Evolutionary conservation across 1,140 invertebrate species (phyloP).

Genomic region (Drosophila kikkawai): DNA sequence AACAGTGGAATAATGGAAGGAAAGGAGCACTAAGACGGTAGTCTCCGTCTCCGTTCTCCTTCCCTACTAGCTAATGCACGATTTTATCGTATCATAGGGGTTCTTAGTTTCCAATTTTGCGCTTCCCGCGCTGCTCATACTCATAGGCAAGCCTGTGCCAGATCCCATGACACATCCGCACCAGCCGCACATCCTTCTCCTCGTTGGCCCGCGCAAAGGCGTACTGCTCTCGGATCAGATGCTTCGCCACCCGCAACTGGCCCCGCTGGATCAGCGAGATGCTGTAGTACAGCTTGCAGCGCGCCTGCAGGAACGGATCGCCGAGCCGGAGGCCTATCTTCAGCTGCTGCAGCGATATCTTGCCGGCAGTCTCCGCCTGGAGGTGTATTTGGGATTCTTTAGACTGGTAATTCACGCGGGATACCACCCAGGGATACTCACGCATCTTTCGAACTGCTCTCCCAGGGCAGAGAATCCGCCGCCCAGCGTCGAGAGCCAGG

Average conservation of each 20-base stretch:
- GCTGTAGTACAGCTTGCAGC: conserved; percentile 94
- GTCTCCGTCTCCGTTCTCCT: too few relatives aligned
- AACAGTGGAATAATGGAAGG: conserved; percentile 12
- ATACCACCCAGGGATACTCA: conserved; percentile 85
- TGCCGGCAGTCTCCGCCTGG: conserved; percentile 93
- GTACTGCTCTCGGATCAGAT: conserved; percentile 89
- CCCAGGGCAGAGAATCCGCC: conserved; percentile 97
- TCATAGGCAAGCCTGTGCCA: conserved; percentile 92
- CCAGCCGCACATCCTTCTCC: conserved; percentile 87
- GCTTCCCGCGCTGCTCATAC: conserved; percentile 66
- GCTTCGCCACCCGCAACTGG: conserved; percentile 87
- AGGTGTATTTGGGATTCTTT: conserved; percentile 35
- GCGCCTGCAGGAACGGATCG: conserved; percentile 91
- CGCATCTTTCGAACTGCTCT: conserved; percentile 92
- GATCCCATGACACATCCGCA: conserved; percentile 93
- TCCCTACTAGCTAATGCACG: background rate
- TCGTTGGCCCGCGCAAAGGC: conserved; percentile 85
- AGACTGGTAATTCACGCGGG: background rate
- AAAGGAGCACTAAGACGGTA: conserved; percentile 1
- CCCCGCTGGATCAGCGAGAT: conserved; percentile 94
- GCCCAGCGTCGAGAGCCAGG: conserved; percentile 98
- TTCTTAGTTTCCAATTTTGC: background rate
- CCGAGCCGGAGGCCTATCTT: conserved; percentile 91
- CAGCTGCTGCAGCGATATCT: conserved; percentile 94
- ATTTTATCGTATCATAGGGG: background rate